Evolutionary conservation across 2,888 invertebrate genomes (phyloP).

Genomic region (Drosophila borborema): DNA sequence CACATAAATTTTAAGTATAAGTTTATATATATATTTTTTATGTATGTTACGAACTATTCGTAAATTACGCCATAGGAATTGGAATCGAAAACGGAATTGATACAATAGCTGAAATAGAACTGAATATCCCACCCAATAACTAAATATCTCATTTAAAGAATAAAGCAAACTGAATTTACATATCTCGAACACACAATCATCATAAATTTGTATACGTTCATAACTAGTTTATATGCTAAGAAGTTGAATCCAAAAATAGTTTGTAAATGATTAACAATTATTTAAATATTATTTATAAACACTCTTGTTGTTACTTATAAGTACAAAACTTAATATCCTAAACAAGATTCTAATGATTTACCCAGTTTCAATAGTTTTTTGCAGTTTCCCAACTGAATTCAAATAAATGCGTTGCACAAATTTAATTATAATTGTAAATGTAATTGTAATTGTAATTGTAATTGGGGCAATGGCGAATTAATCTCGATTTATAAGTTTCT

Average conservation of each 20-base stretch:
- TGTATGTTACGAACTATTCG: constrained; percentile 25
- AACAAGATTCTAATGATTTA: neutral
- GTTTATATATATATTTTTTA: constrained; percentile 3
- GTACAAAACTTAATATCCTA: constrained; percentile 8
- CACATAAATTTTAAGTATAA: constrained; percentile 16
- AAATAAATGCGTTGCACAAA: constrained; percentile 66
- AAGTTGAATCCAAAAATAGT: constrained; percentile 71
- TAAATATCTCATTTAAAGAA: constrained; percentile 26
- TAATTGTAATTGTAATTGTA: neutral
- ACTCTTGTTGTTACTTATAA: constrained; percentile 34
- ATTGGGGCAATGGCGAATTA: neutral
- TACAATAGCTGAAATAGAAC: constrained; percentile 10
- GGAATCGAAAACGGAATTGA: constrained; percentile 15
- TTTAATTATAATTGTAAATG: constrained; percentile 9
- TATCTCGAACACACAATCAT: constrained; percentile 54
- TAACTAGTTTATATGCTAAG: constrained; percentile 39
- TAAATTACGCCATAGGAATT: constrained; percentile 36
- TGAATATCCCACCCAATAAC: constrained; percentile 6
- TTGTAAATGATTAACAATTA: constrained; percentile 9
- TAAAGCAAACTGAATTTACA: constrained; percentile 18
- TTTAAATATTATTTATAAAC: constrained; percentile 11
- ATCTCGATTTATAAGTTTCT: neutral
- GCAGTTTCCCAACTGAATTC: constrained; percentile 21
- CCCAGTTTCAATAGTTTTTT: constrained; percentile 23
- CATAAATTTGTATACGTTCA: constrained; percentile 29